A percentile compares a stretch with the other conserved stretches of the same genome.
Evolutionary conservation across 2,888 invertebrate genomes (phyloP).

Genomic region (Metellina segmentata): DNA sequence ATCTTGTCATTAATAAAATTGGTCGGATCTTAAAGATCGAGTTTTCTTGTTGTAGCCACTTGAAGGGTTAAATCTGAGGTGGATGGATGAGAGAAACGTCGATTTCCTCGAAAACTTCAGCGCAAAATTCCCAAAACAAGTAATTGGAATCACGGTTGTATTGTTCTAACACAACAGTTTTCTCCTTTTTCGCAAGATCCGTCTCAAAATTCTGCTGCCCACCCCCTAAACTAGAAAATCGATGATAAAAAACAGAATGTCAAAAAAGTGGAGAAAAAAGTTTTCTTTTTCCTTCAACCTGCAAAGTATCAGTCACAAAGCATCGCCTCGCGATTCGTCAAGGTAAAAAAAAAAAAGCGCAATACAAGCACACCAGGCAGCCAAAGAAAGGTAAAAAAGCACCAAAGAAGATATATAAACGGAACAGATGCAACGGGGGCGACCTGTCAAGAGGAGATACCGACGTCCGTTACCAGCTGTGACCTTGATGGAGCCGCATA

Average conservation of each 20-base stretch:
- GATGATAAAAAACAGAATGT: not conserved
- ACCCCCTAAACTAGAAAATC: slow-evolving; percentile 20
- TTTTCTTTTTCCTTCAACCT: not conserved
- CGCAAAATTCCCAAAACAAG: no score
- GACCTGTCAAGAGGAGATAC: not conserved
- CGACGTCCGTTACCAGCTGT: slow-evolving; percentile 5
- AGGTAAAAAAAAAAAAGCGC: not conserved
- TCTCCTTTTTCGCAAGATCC: no score
- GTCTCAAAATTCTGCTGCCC: not conserved
- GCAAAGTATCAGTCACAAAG: no score
- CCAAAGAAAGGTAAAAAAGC: not conserved
- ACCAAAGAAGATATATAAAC: not conserved
- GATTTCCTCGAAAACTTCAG: no score
- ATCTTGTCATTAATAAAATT: no score
- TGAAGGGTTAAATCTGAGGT: no score
- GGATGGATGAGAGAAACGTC: no score
- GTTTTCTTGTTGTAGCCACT: no score
- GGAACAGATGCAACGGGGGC: not conserved
- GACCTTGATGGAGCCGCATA: slow-evolving; percentile 6
- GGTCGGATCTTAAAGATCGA: no score
- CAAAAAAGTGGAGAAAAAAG: not conserved
- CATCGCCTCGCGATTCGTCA: not conserved
- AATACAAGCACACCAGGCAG: not conserved
- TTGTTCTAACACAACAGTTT: no score
- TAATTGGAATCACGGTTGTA: no score